These are phyloP conservation scores for Rhopalosiphum nymphaeae DNA, from an alignment of 2,888 invertebrate species.

Conservation along the genomic window DNA sequence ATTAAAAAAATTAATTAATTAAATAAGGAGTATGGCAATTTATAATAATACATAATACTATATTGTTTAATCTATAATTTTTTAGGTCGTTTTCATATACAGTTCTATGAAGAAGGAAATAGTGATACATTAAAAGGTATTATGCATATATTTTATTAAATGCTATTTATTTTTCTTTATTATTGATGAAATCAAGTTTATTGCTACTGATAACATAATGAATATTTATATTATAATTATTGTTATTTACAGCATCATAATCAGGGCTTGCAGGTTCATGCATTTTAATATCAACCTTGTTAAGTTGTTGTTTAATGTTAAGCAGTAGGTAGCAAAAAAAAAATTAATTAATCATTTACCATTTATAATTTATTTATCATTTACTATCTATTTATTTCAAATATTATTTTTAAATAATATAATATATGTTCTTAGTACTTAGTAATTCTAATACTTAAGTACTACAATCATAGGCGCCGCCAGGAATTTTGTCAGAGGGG, in stretches of 20 bases:
- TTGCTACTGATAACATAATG: neutral
- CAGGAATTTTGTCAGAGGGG: no score
- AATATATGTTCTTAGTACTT: neutral
- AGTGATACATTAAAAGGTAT: constrained; percentile 60
- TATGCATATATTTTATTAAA: neutral
- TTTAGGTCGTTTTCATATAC: constrained; percentile 60
- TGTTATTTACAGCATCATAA: neutral
- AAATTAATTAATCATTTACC: neutral
- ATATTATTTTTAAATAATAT: neutral
- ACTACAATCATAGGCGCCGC: no score
- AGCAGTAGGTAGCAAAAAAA: neutral
- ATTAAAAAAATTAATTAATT: neutral
- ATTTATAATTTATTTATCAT: no score
- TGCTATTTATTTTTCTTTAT: neutral
- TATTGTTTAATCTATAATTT: neutral
- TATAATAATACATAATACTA: neutral
- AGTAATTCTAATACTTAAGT: neutral
- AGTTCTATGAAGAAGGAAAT: constrained; percentile 58
- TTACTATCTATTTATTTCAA: neutral
- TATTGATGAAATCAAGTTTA: neutral
- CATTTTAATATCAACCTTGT: neutral
- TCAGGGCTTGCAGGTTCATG: neutral
- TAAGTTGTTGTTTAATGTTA: neutral
- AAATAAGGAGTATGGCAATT: neutral
- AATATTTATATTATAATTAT: neutral